Evolutionary conservation across 1,140 invertebrate genomes (phyloP), one percentile per base, ranked within the genome.

Genomic region (Formica selysi): DNA sequence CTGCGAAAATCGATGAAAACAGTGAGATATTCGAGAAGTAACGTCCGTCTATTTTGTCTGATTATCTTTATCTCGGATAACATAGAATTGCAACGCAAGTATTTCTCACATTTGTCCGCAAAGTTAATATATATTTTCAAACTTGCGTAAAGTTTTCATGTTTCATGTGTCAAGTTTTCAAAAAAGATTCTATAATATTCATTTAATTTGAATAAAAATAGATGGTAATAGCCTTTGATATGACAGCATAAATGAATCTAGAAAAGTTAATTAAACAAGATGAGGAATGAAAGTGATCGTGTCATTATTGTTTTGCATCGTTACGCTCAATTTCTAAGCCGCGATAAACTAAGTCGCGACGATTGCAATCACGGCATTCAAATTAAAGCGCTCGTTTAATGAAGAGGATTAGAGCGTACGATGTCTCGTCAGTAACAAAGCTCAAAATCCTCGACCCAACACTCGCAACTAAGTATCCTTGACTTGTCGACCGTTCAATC

Each of bases 401-500:
- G 79, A 89, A 89, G 64, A 32, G 36, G 84, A 89, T 89, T 86
- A 89, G 57, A 81, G 48, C 59, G 57, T 36, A 26, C 22, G 22
- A 59, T 70, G 62, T 78, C 76, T 89, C 71, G 62, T 83, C 76
- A 62, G 48, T 36, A 54, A 83, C 48, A 80, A 44, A 59, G 76
- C 38, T 88, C 44, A 80, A 88, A 89, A 88, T 89, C 87, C 87
- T 81, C 76, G 32, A 74, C 62, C 57, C 76, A 71, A 86, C 83
- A 81, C 29, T 65, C 41, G 68, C 68, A 78, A 86, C 78, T 85
- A 87, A 89, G 85, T 89, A 86, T 80, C 85, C 79, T 86, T 76
- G 86, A 87, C 83, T 85, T 87, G 73, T 73, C 76, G 70, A 84
- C 76, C 87, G 26, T 86, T 67, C 87, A 89, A 90, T 90, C 79